These are phyloP conservation scores for Ametastegia equiseti DNA, from an alignment of 2,888 invertebrate genomes.

Conservation along the genomic window DNA sequence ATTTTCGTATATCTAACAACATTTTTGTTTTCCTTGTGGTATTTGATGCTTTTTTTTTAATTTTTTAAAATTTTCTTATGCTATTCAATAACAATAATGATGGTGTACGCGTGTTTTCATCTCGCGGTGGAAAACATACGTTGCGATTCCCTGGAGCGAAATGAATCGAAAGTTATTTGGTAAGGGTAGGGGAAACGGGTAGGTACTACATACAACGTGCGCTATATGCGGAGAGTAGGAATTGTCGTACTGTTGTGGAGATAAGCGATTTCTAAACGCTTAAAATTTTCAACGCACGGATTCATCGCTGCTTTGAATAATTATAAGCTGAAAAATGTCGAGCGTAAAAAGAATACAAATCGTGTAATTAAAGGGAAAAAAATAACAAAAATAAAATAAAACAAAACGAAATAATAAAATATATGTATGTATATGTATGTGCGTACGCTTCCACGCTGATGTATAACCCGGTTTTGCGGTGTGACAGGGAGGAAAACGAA, in stretches of 20 bases:
- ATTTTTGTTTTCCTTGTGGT: too few species aligned
- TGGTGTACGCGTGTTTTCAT: not conserved
- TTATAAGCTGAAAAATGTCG: conserved; percentile 39
- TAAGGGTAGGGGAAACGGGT: not conserved
- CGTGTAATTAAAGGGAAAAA: conserved; percentile 27
- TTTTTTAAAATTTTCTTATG: too few species aligned
- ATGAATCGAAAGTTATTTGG: conserved; percentile 47
- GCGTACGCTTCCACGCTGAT: too few species aligned
- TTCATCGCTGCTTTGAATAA: conserved; percentile 46
- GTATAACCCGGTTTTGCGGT: not conserved
- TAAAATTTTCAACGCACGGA: conserved; percentile 45
- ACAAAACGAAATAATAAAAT: not conserved
- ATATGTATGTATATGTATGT: not conserved
- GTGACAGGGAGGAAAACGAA: not conserved
- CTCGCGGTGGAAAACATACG: not conserved
- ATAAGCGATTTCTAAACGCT: conserved; percentile 48
- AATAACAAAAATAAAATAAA: not conserved
- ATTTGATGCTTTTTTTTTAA: not conserved
- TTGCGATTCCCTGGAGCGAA: conserved; percentile 30
- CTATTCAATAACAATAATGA: not conserved
- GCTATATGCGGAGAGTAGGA: too few species aligned
- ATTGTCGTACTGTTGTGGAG: conserved; percentile 32
- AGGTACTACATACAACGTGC: conserved; percentile 29
- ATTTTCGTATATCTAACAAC: too few species aligned
- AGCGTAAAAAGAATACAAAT: conserved; percentile 39